These are phyloP conservation scores for Apantesis nais DNA, from an alignment of 2,888 invertebrate species.

Conservation along the genomic window DNA sequence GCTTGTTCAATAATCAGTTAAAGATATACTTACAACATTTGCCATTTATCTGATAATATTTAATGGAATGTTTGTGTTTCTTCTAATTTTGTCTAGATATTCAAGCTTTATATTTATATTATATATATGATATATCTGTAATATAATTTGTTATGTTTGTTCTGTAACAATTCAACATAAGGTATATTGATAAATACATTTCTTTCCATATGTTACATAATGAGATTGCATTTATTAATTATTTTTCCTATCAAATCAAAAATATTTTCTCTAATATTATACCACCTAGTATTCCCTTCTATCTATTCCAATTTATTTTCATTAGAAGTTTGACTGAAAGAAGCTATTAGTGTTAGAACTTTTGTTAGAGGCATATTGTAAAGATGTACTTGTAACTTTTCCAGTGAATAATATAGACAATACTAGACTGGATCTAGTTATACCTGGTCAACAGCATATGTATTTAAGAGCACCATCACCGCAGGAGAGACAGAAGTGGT, in stretches of 20 bases:
- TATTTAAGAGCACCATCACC: slow-evolving; percentile 91
- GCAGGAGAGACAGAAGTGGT: slow-evolving; percentile 92
- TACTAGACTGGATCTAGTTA: slow-evolving; percentile 90
- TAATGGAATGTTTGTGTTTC: background rate
- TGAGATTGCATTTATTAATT: background rate
- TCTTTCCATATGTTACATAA: background rate
- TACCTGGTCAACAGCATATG: slow-evolving; percentile 93
- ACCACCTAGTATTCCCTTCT: background rate
- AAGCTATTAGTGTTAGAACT: background rate
- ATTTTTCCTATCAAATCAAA: background rate
- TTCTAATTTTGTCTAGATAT: background rate
- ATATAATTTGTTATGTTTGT: too few species aligned
- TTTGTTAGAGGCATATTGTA: background rate
- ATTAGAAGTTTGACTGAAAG: background rate
- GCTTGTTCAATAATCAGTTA: background rate
- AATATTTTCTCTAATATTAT: background rate
- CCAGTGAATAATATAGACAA: slow-evolving; percentile 89
- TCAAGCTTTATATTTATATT: background rate
- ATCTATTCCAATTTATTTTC: background rate
- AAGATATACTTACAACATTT: background rate
- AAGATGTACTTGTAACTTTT: slow-evolving; percentile 34
- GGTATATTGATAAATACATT: background rate
- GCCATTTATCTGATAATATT: background rate
- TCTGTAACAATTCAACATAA: background rate
- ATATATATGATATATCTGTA: too few species aligned